These are phyloP conservation scores for Netelia inedita DNA, from an alignment of 2,888 invertebrate species.

Conservation along the genomic window DNA sequence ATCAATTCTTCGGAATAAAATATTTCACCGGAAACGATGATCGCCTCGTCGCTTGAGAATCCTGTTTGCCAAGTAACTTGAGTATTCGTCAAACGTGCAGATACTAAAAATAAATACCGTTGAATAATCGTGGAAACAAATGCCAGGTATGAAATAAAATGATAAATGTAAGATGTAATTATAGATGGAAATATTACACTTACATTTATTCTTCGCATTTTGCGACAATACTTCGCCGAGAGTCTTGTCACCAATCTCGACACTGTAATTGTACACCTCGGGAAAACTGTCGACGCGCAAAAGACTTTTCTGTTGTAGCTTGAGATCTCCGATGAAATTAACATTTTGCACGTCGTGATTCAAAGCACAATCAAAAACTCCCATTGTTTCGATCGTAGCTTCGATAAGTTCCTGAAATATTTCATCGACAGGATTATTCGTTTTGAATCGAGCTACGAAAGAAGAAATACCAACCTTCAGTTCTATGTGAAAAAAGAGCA, in stretches of 20 bases:
- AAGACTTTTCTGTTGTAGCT: slow-evolving; percentile 78
- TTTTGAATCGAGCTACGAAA: background rate
- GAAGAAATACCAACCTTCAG: slow-evolving; percentile 76
- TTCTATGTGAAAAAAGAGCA: slow-evolving; percentile 81
- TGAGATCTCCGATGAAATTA: slow-evolving; percentile 79
- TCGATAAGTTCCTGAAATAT: slow-evolving; percentile 78
- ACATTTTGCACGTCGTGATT: slow-evolving; percentile 78
- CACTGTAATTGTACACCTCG: slow-evolving; percentile 76
- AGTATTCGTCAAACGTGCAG: slow-evolving; percentile 78
- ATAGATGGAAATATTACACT: slow-evolving; percentile 35
- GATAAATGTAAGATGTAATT: background rate
- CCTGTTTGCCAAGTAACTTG: slow-evolving; percentile 76
- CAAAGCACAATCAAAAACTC: slow-evolving; percentile 76
- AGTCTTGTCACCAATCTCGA: slow-evolving; percentile 74
- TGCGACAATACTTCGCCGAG: slow-evolving; percentile 75
- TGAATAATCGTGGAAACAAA: slow-evolving; percentile 9
- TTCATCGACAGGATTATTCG: background rate
- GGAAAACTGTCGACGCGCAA: slow-evolving; percentile 76
- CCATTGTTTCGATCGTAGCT: slow-evolving; percentile 78
- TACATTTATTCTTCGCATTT: slow-evolving; percentile 79
- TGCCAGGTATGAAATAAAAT: background rate
- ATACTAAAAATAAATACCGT: slow-evolving; percentile 75
- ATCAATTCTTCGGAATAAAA: slow-evolving; percentile 87
- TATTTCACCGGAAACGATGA: slow-evolving; percentile 78
- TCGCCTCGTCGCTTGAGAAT: slow-evolving; percentile 75